Evolutionary conservation across 2,113 vertebrate species (phyloP).

Genomic region (Cyrtonyx montezumae): DNA sequence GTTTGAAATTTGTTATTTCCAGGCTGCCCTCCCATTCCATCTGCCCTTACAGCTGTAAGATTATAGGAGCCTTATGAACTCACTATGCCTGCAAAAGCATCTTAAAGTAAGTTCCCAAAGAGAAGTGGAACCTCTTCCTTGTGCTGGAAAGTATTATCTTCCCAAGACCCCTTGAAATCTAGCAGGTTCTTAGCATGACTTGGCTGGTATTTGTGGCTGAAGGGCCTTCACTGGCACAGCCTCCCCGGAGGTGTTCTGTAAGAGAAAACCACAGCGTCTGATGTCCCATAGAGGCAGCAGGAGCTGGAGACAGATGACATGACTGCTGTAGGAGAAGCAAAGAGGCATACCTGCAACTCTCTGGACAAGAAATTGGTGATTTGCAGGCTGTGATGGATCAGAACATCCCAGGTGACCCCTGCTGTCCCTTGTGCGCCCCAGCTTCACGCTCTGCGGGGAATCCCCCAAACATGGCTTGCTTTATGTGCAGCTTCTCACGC

Average conservation of each 20-base stretch:
- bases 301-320: neutral
- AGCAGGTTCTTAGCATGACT: neutral
- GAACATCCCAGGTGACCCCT: neutral
- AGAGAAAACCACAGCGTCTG: neutral
- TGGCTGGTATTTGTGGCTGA: neutral
- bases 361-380: fast-evolving
- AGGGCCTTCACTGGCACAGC: neutral
- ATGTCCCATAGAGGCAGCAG: neutral
- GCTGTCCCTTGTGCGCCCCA: fast-evolving
- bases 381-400: neutral
- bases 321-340: neutral
- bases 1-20: neutral
- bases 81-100: neutral
- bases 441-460: neutral
- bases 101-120: neutral
- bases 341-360: neutral
- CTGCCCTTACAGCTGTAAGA: neutral
- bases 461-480: no score
- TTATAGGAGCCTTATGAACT: neutral
- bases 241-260: fast-evolving
- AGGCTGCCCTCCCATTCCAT: neutral
- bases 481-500: neutral
- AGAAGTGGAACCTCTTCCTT: neutral
- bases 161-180: neutral
- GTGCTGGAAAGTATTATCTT: neutral